A percentile compares a stretch with the other conserved stretches of the same genome.
Conservation (phyloP, 2,797 vertebrate genomes). For the Discoglossus pictus region DNA sequence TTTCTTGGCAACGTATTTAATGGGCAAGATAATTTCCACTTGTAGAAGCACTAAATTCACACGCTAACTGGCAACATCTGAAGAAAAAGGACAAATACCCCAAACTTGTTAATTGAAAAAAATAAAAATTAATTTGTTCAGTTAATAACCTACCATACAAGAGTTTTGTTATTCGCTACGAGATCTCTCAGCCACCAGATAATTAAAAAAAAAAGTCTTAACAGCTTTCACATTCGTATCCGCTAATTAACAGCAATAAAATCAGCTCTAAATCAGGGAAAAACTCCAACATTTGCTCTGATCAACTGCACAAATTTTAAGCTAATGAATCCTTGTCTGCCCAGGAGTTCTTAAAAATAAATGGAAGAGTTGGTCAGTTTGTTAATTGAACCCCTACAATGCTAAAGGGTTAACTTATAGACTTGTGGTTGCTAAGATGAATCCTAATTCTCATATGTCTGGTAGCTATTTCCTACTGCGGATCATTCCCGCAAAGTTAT, state of each 20-base stretch:
- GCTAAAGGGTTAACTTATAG: background rate
- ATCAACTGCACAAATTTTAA: slow-evolving; percentile 65
- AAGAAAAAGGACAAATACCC: too few species aligned
- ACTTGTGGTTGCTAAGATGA: slow-evolving; percentile 4
- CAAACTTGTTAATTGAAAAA: too few species aligned
- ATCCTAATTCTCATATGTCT: background rate
- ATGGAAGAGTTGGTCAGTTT: background rate
- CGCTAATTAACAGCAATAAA: slow-evolving; percentile 71
- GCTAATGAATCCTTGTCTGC: slow-evolving; percentile 60
- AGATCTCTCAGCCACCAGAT: slow-evolving; percentile 57
- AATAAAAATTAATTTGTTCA: too few species aligned
- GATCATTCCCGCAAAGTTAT: too few species aligned
- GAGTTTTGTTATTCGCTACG: slow-evolving; percentile 52
- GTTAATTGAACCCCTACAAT: background rate
- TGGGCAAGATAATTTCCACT: too few species aligned
- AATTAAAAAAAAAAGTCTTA: slow-evolving; percentile 60
- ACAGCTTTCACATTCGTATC: slow-evolving; percentile 63
- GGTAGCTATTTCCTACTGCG: too few species aligned
- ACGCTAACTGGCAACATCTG: too few species aligned
- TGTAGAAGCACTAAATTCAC: too few species aligned
- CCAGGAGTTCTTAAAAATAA: background rate
- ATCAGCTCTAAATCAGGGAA: slow-evolving; percentile 61
- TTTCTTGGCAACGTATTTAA: too few species aligned
- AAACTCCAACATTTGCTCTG: slow-evolving; percentile 61
- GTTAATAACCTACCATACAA: too few species aligned